Base-by-base conservation (phyloP, 2,888 invertebrate species). In the Andrena praecox region DNA sequence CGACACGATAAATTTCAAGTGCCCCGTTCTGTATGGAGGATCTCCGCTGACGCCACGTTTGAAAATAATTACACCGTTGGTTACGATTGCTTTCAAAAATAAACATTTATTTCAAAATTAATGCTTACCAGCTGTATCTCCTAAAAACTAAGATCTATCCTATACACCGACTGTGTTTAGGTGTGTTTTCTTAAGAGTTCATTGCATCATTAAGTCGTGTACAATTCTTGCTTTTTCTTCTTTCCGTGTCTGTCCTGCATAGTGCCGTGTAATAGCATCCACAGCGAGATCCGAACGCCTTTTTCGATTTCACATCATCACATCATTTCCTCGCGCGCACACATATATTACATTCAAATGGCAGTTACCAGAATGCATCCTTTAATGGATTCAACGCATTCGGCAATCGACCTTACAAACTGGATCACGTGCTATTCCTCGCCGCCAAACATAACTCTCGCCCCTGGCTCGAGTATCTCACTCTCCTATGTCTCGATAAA, bases 81-180 rank as follows among this genome's bases (percentile, higher is more conserved):
- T 89, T 88, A 90, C 89, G 90, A 92, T 93, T 93, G 91, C 91
- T 92, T 93, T 93, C 92, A 93, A 93, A 93, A 93, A 93, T 93
- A 93, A 93, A 93, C 93, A 93, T 93, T 93, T 93, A 93, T 93
- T 93, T 93, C 92, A 92, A 93, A 93, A 93, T 93, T 93, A 93
- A 93, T 93, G 92, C 92, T 93, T 92, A 92, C 90, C 91, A 92
- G 90, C 89, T 92, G 90, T 92, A 92, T 89, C 56, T 56, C 90
- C 92, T 93, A 92, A 92, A 91, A 91, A 89, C 92, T 93, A 93
- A 91, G 90, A 90, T 90, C 79, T 92, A 90, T 87, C 90, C 90
- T 92, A 91, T 90, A 92, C 92, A 93, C 90, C 87, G 87, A 91
- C 81, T 85, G 90, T 92, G 88, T 90, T 91, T 90, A 90, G 92